Evolutionary conservation across 2,113 vertebrate species (phyloP).

Genomic region (Odontesthes bonariensis): DNA sequence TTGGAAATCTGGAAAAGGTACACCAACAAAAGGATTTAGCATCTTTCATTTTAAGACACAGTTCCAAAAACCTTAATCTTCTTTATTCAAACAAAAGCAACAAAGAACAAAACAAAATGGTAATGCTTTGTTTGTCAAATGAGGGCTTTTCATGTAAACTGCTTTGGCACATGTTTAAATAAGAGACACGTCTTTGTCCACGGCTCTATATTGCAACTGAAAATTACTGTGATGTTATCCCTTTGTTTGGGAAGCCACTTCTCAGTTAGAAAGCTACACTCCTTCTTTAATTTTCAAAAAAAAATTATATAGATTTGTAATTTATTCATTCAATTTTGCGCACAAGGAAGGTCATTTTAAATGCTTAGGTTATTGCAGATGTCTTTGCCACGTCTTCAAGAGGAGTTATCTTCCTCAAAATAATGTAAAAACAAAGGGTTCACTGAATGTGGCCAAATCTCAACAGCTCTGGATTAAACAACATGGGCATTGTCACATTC

Average conservation of each 20-base stretch:
- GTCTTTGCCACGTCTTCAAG: slow-evolving; percentile 21
- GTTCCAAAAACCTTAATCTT: slow-evolving; percentile 68
- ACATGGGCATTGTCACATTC: slow-evolving; percentile 34
- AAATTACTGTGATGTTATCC: slow-evolving; percentile 14
- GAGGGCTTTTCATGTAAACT: slow-evolving; percentile 64
- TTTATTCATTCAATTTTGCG: slow-evolving; percentile 8
- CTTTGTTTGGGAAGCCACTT: slow-evolving; percentile 19
- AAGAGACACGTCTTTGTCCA: slow-evolving; percentile 48
- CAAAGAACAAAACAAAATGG: slow-evolving; percentile 55
- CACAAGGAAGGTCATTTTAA: slow-evolving; percentile 10
- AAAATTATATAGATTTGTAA: slow-evolving; percentile 1
- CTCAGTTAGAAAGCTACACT: slow-evolving; percentile 3
- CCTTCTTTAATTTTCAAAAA: slow-evolving; percentile 6
- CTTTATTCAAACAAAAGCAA: slow-evolving; percentile 68
- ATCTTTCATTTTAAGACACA: slow-evolving; percentile 63
- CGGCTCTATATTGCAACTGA: slow-evolving; percentile 22
- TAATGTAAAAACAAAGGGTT: slow-evolving; percentile 24
- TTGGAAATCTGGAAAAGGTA: slow-evolving; percentile 52
- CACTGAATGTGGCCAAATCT: slow-evolving; percentile 54
- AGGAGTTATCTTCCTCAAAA: slow-evolving; percentile 23
- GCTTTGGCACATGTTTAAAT: slow-evolving; percentile 58
- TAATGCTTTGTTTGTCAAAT: slow-evolving; percentile 67
- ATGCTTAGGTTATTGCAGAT: background rate
- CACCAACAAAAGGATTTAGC: slow-evolving; percentile 66
- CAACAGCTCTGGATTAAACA: slow-evolving; percentile 48